Base-by-base conservation (phyloP, 37 sponge, comb jelly and placozoan genomes). In the Ephydatia muelleri region DNA sequence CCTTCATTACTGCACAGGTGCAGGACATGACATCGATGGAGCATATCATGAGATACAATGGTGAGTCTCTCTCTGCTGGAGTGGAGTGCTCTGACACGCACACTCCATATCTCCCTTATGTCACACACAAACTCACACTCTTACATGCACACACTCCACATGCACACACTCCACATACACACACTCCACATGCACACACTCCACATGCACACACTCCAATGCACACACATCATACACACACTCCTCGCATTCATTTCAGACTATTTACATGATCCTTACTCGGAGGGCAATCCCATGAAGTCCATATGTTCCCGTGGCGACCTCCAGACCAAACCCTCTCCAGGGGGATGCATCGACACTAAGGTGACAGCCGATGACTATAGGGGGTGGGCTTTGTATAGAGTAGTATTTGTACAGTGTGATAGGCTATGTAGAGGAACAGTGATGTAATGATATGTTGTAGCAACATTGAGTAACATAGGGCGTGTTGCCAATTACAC, bases 261-360 rank as follows among this genome's bases (percentile, higher is more conserved):
- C 38, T 91, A 91, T 37, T 68, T 83, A 70, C 30, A 77, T 83
- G 92, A 91, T 33, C 83, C 83, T 19, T 91, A 87, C 79, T 77
- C 84, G 4, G 80, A 80, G n/a, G 75, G 69, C 21, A 78, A 82
- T 69, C 88, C 92, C 26, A 82, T 81, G 80, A 87, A 87, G 66
- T 65, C 92, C 14, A 91, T 91, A 33, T 91, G 92, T 73, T 82
- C 88, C 49, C 92, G 92, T 68, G 88, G 84, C 0, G 92, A 91
- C 68, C 84, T 91, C 28, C 49, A 34, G 28, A 6, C 29, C 27
- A 19, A 49, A 9, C 88, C 92, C 3, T 22, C 29, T 19, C 38
- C 66, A 57, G 83, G 76, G 26, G 92, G 92, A 2, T 91, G 92
- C 75, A 78, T 67, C 38, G 92, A 91, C 49, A 78, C 92, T 37